Conservation (phyloP, 1,140 invertebrate species). For the Eumaeus atala region DNA sequence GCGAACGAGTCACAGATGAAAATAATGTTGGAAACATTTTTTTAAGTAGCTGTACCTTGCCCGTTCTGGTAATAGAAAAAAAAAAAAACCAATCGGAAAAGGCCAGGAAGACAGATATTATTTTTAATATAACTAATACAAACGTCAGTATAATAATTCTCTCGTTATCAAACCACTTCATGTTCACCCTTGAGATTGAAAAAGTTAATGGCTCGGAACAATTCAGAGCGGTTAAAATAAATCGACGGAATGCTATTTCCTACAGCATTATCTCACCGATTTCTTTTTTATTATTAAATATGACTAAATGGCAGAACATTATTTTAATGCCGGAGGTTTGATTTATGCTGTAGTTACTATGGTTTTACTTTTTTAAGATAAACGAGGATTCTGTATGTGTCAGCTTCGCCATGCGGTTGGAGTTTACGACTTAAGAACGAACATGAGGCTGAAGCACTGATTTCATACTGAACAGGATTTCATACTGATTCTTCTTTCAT, state of each 20-base stretch:
- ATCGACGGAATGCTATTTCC: conserved; percentile 58
- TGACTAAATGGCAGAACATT: not conserved
- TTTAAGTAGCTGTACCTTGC: no score
- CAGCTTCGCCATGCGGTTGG: no score
- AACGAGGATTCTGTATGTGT: no score
- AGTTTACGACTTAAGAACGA: no score
- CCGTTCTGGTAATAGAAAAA: no score
- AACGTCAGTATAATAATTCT: conserved; percentile 31
- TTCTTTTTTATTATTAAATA: conserved; percentile 20
- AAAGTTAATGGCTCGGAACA: conserved; percentile 59
- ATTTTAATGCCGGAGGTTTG: not conserved
- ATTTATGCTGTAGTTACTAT: no score
- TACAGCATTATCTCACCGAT: conserved; percentile 34
- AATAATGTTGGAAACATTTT: no score
- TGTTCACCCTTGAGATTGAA: conserved; percentile 50
- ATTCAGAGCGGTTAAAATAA: conserved; percentile 53
- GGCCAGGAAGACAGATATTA: not conserved
- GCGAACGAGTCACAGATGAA: no score
- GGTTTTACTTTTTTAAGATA: no score
- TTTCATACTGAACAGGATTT: no score
- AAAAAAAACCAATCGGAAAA: not conserved
- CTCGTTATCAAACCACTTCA: conserved; percentile 48
- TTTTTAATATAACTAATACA: conserved; percentile 11
- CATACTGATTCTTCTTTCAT: no score
- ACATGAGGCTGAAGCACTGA: no score